Conservation (phyloP, 2,888 invertebrate genomes). For the Argynnis bischoffii region DNA sequence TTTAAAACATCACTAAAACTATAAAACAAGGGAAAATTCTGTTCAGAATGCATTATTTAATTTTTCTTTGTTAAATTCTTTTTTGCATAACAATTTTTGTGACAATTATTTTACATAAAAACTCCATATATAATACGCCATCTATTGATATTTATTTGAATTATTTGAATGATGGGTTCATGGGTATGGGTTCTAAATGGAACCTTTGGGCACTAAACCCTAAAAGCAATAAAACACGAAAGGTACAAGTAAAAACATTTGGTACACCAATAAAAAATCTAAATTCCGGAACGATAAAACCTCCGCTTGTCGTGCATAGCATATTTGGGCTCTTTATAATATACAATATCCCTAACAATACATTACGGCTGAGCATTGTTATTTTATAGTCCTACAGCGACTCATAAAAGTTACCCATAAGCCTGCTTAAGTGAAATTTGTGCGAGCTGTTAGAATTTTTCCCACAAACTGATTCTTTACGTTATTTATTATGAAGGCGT, state of each 20-base stretch:
- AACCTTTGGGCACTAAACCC: too few relatives aligned
- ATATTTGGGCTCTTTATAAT: constrained; percentile 20
- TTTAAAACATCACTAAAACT: too few relatives aligned
- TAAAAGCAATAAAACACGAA: neutral
- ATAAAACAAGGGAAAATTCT: too few relatives aligned
- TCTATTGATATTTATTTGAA: too few relatives aligned
- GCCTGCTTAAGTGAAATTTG: constrained; percentile 67
- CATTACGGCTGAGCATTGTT: constrained; percentile 46
- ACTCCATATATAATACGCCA: too few relatives aligned
- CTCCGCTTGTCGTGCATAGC: constrained; percentile 3
- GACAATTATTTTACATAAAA: too few relatives aligned
- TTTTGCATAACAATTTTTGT: too few relatives aligned
- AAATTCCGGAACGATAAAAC: constrained; percentile 17
- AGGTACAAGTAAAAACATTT: neutral
- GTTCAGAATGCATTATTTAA: too few relatives aligned
- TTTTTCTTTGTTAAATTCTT: too few relatives aligned
- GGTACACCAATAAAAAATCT: constrained; percentile 17
- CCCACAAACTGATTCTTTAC: constrained; percentile 54
- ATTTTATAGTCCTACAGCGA: constrained; percentile 57
- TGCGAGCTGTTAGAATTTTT: constrained; percentile 55
- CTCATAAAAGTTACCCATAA: constrained; percentile 58
- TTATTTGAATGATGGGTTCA: too few relatives aligned
- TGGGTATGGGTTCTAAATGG: too few relatives aligned
- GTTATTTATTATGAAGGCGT: constrained; percentile 25
- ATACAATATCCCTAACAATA: constrained; percentile 18